These are phyloP conservation scores for Trichoplusia ni DNA, from an alignment of 1,140 invertebrate genomes.

Conservation along the genomic window DNA sequence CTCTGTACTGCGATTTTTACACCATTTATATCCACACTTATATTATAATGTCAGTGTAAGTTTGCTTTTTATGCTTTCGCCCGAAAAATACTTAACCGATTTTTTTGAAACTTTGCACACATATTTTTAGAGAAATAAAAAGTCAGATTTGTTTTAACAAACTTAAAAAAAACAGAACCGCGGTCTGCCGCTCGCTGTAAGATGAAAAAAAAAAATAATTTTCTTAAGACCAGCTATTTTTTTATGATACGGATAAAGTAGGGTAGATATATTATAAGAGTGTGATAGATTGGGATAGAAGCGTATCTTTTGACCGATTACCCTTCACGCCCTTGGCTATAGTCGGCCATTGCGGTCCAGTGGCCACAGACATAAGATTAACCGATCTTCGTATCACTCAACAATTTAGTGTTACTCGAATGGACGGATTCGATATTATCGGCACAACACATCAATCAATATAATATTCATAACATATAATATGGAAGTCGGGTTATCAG, in stretches of 20 bases:
- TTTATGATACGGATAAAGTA: constrained; percentile 11
- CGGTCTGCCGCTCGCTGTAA: no score
- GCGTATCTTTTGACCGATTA: constrained; percentile 40
- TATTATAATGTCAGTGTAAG: no score
- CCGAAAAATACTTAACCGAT: no score
- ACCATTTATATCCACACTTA: no score
- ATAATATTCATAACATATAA: constrained; percentile 1
- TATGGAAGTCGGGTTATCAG: no score
- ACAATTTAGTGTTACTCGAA: constrained; percentile 21
- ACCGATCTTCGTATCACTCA: constrained; percentile 26
- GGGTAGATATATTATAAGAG: constrained; percentile 21
- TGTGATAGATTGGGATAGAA: constrained; percentile 36
- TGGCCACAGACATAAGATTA: constrained; percentile 33
- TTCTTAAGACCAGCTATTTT: background rate
- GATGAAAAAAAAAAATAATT: no score
- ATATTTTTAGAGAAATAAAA: no score
- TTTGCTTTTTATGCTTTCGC: no score
- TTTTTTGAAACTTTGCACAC: no score
- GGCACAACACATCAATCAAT: background rate
- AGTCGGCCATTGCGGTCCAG: constrained; percentile 29
- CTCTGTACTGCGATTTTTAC: no score
- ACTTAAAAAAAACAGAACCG: no score
- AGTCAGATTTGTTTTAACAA: no score
- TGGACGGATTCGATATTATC: constrained; percentile 19
- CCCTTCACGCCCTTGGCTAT: constrained; percentile 33